Base-by-base conservation (phyloP, 1,140 invertebrate genomes). In the Tribolium madens region DNA sequence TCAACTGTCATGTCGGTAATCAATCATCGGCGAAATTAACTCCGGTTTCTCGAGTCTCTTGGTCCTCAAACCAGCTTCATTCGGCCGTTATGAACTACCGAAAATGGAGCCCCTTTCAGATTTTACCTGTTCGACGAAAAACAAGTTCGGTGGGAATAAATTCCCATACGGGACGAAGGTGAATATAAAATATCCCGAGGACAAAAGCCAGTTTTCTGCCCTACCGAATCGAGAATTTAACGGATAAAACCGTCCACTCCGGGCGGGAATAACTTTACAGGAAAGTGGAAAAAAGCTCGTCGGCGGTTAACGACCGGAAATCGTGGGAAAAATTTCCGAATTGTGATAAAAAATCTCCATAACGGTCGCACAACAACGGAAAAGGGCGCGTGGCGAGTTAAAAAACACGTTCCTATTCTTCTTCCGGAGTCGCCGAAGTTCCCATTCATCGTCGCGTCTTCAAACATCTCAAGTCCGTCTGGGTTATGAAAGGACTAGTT, bases 331-430 rank as follows among this genome's bases (percentile, higher is more conserved):
- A 72, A 33, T 31, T 50, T 53, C 52, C 42, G 33, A 53, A 69
- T 64, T 15, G 31, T n/a, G 21, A 18, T n/a, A 64, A 76, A 76
- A 69, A 70, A 50, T 68, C 15, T 10, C 15, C 75, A 33, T 42
- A 64, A 64, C 57, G 57, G 57, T 64, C 26, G 64, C 21, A 47
- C 14, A 13, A 21, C 33, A 71, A 71, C 69, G 47, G 42, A 48
- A 71, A 50, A 71, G 47, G 69, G 69, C 42, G 42, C 47, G 47
- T 71, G 42, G 10, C 69, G 13, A 26, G 21, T 36, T 17, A 69
- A 47, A 71, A 71, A 69, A 69, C 57, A 69, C 74, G 47, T 69
- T 75, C 17, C 42, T 18, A 69, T 69, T 46, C 21, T 75, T 42
- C 60, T 64, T 69, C 74, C 68, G 71, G 57, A 26, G 13, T 75